These are phyloP conservation scores for Lepus townsendii DNA, from an alignment of 2,797 vertebrate genomes.

Conservation along the genomic window DNA sequence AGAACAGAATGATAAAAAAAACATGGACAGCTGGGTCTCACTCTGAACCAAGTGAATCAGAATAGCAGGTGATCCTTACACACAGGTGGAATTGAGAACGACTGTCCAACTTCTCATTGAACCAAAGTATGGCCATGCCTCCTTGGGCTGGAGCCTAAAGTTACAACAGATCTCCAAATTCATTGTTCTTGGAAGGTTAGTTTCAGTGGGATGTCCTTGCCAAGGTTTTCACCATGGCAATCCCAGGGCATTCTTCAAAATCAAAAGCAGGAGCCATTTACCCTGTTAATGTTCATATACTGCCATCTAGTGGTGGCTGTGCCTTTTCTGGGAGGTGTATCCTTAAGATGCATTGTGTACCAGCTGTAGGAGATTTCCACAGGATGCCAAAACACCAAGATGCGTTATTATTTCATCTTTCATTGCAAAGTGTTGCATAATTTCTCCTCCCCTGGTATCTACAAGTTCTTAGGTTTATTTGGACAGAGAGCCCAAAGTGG, in stretches of 20 bases:
- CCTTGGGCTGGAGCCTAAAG: background rate
- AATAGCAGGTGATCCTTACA: background rate
- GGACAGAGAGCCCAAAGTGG: background rate
- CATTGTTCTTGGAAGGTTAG: conserved; percentile 50
- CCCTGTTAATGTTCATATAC: conserved; percentile 72
- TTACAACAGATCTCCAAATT: conserved; percentile 40
- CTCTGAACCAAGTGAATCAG: background rate
- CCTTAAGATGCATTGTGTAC: background rate
- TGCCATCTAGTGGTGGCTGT: conserved; percentile 86
- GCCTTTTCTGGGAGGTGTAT: background rate
- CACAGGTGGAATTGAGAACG: background rate
- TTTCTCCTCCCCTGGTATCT: background rate
- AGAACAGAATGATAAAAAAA: background rate
- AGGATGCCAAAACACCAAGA: background rate
- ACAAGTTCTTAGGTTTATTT: conserved; percentile 23
- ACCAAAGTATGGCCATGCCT: background rate
- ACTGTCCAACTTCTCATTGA: background rate
- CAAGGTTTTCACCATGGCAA: background rate
- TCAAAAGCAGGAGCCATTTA: background rate
- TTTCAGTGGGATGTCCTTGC: background rate
- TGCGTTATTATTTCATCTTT: conserved; percentile 16
- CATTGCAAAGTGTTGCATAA: background rate
- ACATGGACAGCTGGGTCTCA: background rate
- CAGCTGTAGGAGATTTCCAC: background rate
- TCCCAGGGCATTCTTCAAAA: background rate